A percentile compares a stretch with the other conserved stretches of the same genome.
Conservation (phyloP, 2,888 invertebrate genomes). For the Papilio elwesi region DNA sequence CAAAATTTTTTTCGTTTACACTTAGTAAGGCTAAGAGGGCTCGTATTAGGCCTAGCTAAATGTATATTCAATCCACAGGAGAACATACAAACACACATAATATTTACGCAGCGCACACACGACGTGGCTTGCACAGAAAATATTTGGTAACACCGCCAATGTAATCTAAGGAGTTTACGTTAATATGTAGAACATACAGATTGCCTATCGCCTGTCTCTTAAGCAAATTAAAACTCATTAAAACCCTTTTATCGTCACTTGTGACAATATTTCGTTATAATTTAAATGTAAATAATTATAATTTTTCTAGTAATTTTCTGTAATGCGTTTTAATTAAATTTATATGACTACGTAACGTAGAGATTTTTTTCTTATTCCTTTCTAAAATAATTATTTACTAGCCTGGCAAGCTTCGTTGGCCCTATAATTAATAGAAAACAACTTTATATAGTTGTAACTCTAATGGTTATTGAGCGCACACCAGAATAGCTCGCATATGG, state of each 20-base stretch:
- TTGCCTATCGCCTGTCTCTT: slow-evolving; percentile 55
- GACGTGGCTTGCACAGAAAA: slow-evolving; percentile 74
- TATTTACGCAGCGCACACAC: slow-evolving; percentile 71
- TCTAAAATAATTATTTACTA: too few relatives aligned
- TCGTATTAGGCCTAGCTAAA: slow-evolving; percentile 71
- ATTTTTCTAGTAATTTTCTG: too few relatives aligned
- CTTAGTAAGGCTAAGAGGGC: slow-evolving; percentile 57
- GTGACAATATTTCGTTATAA: slow-evolving; percentile 21
- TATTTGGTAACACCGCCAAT: slow-evolving; percentile 79
- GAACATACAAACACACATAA: slow-evolving; percentile 63
- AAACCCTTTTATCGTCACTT: slow-evolving; percentile 4
- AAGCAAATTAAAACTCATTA: slow-evolving; percentile 22
- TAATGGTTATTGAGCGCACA: too few relatives aligned
- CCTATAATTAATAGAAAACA: too few relatives aligned
- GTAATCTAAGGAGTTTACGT: slow-evolving; percentile 78
- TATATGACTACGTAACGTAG: too few relatives aligned
- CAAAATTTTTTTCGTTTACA: slow-evolving; percentile 21
- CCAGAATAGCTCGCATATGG: too few relatives aligned
- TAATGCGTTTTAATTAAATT: too few relatives aligned
- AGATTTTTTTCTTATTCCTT: too few relatives aligned
- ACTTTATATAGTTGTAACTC: too few relatives aligned
- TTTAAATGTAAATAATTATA: background rate
- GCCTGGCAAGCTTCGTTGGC: too few relatives aligned
- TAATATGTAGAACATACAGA: slow-evolving; percentile 74
- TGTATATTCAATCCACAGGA: slow-evolving; percentile 71